Percentiles rank a stretch among this genome's conserved stretches.
Evolutionary conservation across 2,113 vertebrate genomes (phyloP).

Genomic region (Dolichotis patagonum): DNA sequence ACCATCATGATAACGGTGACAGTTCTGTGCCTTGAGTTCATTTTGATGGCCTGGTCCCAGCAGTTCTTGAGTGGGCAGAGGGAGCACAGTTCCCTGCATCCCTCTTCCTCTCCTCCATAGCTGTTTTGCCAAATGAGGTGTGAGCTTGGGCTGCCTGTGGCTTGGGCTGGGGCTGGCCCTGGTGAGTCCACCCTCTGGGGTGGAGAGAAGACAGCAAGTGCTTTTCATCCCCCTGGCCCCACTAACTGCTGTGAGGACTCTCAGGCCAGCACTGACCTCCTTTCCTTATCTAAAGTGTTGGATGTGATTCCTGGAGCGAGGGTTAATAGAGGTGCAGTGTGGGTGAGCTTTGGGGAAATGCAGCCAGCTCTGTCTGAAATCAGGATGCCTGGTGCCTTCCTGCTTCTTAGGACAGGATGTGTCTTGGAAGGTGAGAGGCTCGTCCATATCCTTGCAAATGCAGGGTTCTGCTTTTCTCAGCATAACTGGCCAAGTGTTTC

Average conservation of each 20-base stretch:
- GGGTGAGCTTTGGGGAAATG: background rate
- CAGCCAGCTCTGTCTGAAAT: no score
- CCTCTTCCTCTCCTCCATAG: no score
- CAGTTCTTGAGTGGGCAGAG: accelerated
- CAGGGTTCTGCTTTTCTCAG: constrained; percentile 23
- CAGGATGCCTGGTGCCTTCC: background rate
- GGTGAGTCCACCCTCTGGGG: background rate
- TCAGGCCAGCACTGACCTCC: background rate
- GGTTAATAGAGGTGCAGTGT: background rate
- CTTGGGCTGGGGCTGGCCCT: background rate
- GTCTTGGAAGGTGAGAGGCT: background rate
- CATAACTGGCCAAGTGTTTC: background rate
- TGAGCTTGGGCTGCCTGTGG: background rate
- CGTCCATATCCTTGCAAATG: accelerated
- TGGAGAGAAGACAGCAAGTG: background rate
- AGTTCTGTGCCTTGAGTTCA: background rate
- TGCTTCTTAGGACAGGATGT: background rate
- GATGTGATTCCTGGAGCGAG: background rate
- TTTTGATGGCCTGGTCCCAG: accelerated
- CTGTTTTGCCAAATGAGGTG: background rate
- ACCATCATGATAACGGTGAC: no score
- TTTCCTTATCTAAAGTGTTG: background rate
- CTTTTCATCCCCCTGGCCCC: background rate
- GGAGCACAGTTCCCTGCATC: background rate
- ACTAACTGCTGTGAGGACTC: background rate